Conservation (phyloP, 2,888 invertebrate genomes). For the Drosophila quinaria region DNA sequence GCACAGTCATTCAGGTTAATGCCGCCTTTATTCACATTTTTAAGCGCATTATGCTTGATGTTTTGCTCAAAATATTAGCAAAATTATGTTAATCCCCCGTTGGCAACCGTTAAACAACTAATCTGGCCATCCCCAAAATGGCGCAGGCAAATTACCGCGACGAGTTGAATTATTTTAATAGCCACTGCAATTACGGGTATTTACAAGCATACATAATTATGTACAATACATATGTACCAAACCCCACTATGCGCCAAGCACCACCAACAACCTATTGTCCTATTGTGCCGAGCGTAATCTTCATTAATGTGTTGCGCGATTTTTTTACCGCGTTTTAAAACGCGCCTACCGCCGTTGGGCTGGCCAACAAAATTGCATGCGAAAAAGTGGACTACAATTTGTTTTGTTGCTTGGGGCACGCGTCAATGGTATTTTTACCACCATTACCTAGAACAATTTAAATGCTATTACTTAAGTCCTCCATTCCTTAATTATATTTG, state of each 20-base stretch:
- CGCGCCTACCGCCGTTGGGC: constrained; percentile 16
- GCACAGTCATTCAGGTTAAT: constrained; percentile 66
- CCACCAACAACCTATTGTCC: constrained; percentile 18
- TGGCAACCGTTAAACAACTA: constrained; percentile 31
- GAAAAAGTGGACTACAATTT: constrained; percentile 6
- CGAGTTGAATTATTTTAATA: constrained; percentile 67
- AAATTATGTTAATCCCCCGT: constrained; percentile 68
- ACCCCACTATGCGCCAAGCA: neutral
- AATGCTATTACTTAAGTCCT: neutral
- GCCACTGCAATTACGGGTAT: constrained; percentile 63
- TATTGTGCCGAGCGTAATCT: constrained; percentile 21
- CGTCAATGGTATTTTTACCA: neutral
- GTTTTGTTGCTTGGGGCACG: constrained; percentile 8
- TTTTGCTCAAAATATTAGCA: constrained; percentile 61
- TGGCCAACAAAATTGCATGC: constrained; percentile 2
- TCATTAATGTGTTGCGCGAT: constrained; percentile 26
- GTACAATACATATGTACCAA: constrained; percentile 4
- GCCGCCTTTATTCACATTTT: constrained; percentile 70
- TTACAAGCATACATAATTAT: constrained; percentile 32
- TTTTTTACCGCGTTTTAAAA: constrained; percentile 36
- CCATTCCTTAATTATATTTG: neutral
- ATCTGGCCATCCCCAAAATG: constrained; percentile 25
- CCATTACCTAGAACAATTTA: constrained; percentile 2
- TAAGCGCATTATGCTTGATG: constrained; percentile 67
- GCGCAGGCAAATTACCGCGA: constrained; percentile 30